Evolutionary conservation across 2,113 vertebrate species (phyloP).

Genomic region (Vanacampus margaritifer): DNA sequence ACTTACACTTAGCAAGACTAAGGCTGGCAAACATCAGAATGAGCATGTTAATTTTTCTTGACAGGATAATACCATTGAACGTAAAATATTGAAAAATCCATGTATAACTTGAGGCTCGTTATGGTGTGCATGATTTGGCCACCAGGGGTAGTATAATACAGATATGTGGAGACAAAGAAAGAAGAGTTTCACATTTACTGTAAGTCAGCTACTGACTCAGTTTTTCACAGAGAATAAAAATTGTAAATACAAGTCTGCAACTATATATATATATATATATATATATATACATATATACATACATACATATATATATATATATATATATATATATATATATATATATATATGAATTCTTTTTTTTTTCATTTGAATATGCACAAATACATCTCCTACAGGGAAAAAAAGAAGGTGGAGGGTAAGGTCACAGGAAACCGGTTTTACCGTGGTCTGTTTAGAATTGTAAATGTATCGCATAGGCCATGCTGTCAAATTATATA

Average conservation of each 20-base stretch:
- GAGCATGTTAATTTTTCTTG: background rate
- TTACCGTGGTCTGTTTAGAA: conserved; percentile 71
- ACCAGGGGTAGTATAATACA: background rate
- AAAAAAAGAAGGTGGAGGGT: conserved; percentile 21
- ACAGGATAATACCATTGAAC: background rate
- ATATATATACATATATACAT: too few species aligned
- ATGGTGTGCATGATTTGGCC: background rate
- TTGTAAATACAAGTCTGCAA: too few species aligned
- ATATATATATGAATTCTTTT: background rate
- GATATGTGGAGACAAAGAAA: background rate
- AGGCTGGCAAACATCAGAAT: background rate
- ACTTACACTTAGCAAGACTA: background rate
- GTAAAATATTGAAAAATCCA: too few species aligned
- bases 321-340: too few species aligned
- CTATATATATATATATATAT: too few species aligned
- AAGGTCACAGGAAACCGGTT: conserved; percentile 51
- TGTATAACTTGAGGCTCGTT: background rate
- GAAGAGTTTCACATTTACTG: background rate
- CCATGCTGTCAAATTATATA: conserved; percentile 77
- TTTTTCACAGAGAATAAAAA: too few species aligned
- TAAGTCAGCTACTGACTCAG: too few species aligned
- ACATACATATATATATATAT: too few species aligned
- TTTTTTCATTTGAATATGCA: conserved; percentile 54
- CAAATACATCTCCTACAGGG: conserved; percentile 56
- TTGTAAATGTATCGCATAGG: conserved; percentile 74